Evolutionary conservation across 2,113 vertebrate species (phyloP), one percentile per base, ranked within the genome.

Genomic region (Lepus timidus): DNA sequence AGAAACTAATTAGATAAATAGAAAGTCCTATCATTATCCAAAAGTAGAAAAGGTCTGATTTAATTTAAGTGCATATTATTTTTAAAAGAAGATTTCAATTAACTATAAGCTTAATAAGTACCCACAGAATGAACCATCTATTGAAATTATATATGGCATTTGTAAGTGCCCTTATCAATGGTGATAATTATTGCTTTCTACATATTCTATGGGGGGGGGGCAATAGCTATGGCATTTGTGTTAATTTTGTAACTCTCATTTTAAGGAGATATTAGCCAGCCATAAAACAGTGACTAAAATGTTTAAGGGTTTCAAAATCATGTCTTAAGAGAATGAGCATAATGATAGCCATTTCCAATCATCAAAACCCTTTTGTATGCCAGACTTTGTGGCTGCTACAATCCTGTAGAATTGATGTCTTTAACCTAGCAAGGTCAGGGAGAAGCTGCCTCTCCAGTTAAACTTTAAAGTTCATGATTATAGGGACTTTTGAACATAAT

Each of bases 91-190:
- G 27, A 14, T 90, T 93, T 80, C 25, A 86, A 85, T 76, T 44
- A 94, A 71, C 27, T 68, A 4, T 11, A 84, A 80, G n/a, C 33
- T 76, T 74, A 64, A 36, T 55, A 86, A 81, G 55, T 82, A 13
- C 19, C 71, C 51, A 20, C 16, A 85, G 29, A 85, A 80, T 86
- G 12, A 80, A 12, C 20, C 7, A 23, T 25, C 20, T 73, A 19
- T 73, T 64, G 25, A 7, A 20, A 51, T 25, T 44, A 80, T 65
- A 73, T 61, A 22, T 33, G 27, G 25, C 17, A 83, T 67, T 22
- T 71, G 31, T 86, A 83, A 92, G 6, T 86, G 51, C 86, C n/a
- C n/a, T 74, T 44, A 83, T 90, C 39, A 86, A 44, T 67, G 6
- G 29, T 81, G 17, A 20, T 85, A 62, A 23, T 89, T 49, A 58